Percentiles rank a stretch among this genome's conserved stretches.
Conservation (phyloP, 2,888 invertebrate genomes). For the Epinotia nisella region DNA sequence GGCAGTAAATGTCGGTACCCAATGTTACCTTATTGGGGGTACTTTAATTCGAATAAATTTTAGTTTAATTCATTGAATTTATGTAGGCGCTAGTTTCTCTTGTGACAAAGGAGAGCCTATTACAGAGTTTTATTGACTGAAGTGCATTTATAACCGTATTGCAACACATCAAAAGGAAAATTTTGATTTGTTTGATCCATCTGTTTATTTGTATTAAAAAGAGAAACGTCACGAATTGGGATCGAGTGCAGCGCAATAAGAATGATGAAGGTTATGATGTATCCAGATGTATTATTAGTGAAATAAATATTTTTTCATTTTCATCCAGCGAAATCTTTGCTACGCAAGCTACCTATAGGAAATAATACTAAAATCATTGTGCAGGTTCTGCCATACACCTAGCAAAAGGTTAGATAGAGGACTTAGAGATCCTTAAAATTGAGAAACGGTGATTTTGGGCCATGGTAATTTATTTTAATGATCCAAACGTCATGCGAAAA, state of each 20-base stretch:
- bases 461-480: not conserved
- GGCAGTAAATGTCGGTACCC: constrained; percentile 64
- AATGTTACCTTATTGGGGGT: constrained; percentile 42
- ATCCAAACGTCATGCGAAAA: not conserved
- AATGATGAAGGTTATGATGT: not conserved
- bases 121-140: not conserved
- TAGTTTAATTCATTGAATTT: constrained; percentile 20
- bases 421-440: too few species aligned
- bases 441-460: not conserved
- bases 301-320: too few species aligned
- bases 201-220: not conserved
- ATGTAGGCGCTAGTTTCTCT: constrained; percentile 1
- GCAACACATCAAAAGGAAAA: not conserved
- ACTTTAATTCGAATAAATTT: constrained; percentile 52
- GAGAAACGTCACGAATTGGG: not conserved
- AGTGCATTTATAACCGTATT: not conserved
- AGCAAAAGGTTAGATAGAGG: too few species aligned
- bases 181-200: not conserved
- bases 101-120: not conserved
- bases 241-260: too few species aligned
- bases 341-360: not conserved
- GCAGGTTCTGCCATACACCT: not conserved
- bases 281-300: too few species aligned
- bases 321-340: not conserved
- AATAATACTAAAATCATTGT: not conserved